Evolutionary conservation across 2,888 invertebrate species (phyloP).

Genomic region (Nomada flava): DNA sequence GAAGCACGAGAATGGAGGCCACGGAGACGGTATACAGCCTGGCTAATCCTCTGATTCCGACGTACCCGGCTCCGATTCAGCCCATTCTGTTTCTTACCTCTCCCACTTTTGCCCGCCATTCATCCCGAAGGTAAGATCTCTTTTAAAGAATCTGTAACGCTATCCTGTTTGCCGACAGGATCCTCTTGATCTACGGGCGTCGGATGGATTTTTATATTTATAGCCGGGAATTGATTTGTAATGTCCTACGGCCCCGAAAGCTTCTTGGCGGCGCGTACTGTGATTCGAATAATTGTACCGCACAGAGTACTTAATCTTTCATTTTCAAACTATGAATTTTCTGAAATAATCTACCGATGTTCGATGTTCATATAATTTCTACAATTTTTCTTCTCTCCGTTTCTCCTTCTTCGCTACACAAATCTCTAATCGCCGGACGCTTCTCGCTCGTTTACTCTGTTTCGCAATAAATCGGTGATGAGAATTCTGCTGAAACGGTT

Average conservation of each 20-base stretch:
- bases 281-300: neutral
- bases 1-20: constrained; percentile 32
- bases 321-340: neutral
- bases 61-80: constrained; percentile 73
- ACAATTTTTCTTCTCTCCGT: neutral
- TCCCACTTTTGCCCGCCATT: constrained; percentile 65
- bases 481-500: neutral
- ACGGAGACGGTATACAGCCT: constrained; percentile 66
- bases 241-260: constrained; percentile 1
- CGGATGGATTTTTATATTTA: constrained; percentile 24
- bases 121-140: constrained; percentile 67
- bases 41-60: constrained; percentile 82
- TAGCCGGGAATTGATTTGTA: constrained; percentile 39
- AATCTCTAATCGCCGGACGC: no score
- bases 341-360: neutral
- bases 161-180: constrained; percentile 79
- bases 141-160: constrained; percentile 81
- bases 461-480: neutral
- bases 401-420: no score
- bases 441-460: neutral
- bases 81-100: constrained; percentile 48
- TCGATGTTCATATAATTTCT: no score
- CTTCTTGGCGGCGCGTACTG: neutral
- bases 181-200: constrained; percentile 55
- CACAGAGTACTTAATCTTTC: neutral